phyloP scores from a whole-genome alignment of 30 jellyfish, hydroid and myxozoan species.

The Cassiopea andromeda region DNA sequence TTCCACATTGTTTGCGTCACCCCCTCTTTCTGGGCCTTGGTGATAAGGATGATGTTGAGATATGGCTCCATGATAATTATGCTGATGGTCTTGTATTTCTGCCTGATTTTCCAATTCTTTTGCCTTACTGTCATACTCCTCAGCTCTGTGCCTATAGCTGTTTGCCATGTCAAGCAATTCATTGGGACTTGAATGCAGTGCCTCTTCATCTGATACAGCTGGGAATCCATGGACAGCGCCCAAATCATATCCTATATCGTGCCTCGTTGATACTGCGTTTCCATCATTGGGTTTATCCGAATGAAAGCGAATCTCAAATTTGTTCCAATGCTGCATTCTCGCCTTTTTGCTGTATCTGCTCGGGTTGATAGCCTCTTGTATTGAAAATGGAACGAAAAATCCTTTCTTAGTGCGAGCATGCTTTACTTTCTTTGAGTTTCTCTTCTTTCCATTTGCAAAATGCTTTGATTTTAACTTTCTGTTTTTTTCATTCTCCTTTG shows the following conservation, averaged over 20 bases:
- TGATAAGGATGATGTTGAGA: conserved; percentile 59
- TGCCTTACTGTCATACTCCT: conserved; percentile 75
- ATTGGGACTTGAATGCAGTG: conserved; percentile 67
- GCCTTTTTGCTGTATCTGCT: too few species aligned
- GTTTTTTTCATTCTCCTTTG: background rate
- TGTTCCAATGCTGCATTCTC: background rate
- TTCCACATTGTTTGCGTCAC: conserved; percentile 56
- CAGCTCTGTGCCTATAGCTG: conserved; percentile 75
- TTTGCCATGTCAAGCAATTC: conserved; percentile 67
- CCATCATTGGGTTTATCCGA: background rate
- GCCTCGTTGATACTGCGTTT: background rate
- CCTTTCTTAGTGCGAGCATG: too few species aligned
- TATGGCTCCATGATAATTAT: conserved; percentile 39
- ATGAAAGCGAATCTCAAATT: background rate
- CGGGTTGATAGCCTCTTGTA: too few species aligned
- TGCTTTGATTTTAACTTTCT: background rate
- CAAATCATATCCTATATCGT: conserved; percentile 40
- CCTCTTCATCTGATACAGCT: conserved; percentile 59
- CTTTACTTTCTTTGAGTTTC: background rate
- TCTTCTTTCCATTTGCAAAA: background rate
- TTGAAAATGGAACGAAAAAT: too few species aligned
- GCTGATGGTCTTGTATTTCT: conserved; percentile 74
- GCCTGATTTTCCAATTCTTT: conserved; percentile 79
- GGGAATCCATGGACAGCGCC: conserved; percentile 77
- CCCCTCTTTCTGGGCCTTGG: conserved; percentile 75